Conservation (phyloP, 2,888 invertebrate species). For the Drosophila yooni region DNA sequence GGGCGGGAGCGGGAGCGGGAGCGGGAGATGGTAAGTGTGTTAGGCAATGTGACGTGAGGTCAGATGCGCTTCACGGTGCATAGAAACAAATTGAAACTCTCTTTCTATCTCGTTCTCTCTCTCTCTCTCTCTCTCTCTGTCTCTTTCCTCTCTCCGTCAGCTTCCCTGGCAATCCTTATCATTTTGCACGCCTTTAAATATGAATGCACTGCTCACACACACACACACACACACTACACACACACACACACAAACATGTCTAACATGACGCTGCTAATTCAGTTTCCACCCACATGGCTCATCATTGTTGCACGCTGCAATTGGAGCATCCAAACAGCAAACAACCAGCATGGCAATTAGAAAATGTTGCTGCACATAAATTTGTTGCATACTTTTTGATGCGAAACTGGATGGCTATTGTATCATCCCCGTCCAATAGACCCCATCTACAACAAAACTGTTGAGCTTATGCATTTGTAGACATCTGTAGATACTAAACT, state of each 20-base stretch:
- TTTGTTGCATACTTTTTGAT: slow-evolving; percentile 30
- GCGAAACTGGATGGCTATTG: background rate
- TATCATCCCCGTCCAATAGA: background rate
- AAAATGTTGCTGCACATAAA: slow-evolving; percentile 13
- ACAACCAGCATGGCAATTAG: slow-evolving; percentile 20
- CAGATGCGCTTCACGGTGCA: slow-evolving; percentile 18
- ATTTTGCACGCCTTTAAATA: slow-evolving; percentile 55
- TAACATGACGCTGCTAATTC: slow-evolving; percentile 35
- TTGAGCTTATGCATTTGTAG: background rate
- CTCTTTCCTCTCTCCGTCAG: background rate
- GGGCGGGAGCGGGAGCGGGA: background rate
- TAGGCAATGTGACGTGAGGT: slow-evolving; percentile 30
- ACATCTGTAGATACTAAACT: background rate
- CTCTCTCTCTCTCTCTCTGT: background rate
- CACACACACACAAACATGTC: background rate
- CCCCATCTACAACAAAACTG: background rate
- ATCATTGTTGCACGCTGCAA: slow-evolving; percentile 26
- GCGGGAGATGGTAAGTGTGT: background rate
- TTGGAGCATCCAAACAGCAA: background rate
- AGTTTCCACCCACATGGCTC: slow-evolving; percentile 32
- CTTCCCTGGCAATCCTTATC: slow-evolving; percentile 46
- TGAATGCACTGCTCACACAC: slow-evolving; percentile 52
- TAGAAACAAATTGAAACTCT: slow-evolving; percentile 20
- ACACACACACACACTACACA: background rate
- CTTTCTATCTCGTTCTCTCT: too few species aligned